phyloP scores from a whole-genome alignment of 23 tunicate species.

The Ciona savignyi region DNA sequence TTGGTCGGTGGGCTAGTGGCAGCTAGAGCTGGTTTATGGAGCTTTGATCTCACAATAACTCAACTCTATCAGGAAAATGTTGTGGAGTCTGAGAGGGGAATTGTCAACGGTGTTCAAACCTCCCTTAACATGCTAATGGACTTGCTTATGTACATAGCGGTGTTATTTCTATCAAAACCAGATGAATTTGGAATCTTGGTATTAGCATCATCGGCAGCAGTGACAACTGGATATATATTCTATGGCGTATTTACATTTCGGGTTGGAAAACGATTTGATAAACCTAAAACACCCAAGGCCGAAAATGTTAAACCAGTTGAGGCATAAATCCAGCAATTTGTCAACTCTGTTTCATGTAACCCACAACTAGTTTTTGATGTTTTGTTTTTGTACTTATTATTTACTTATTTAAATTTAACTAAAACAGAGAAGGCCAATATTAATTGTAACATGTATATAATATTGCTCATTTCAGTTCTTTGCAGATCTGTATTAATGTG shows the following conservation, averaged over 20 bases:
- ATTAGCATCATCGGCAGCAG: constrained; percentile 26
- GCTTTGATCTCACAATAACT: constrained; percentile 76
- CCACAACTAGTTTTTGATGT: too few species aligned
- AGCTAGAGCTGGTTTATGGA: constrained; percentile 84
- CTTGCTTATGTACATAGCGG: constrained; percentile 39
- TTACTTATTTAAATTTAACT: too few species aligned
- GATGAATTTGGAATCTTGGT: constrained; percentile 74
- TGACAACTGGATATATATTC: not conserved
- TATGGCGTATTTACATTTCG: not conserved
- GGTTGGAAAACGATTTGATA: not conserved
- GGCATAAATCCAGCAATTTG: too few species aligned
- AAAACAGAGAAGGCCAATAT: too few species aligned
- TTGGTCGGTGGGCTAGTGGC: constrained; percentile 51
- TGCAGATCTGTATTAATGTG: too few species aligned
- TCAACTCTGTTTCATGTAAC: too few species aligned
- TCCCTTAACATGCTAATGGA: constrained; percentile 74
- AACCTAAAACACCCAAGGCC: not conserved
- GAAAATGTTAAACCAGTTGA: too few species aligned
- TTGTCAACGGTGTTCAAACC: constrained; percentile 72
- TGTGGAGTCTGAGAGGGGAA: constrained; percentile 48
- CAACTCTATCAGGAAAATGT: constrained; percentile 79
- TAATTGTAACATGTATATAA: too few species aligned
- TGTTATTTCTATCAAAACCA: constrained; percentile 44
- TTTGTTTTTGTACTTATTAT: too few species aligned
- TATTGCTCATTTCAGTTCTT: too few species aligned